Percentiles rank a stretch among this genome's conserved stretches.
Conservation (phyloP, 2,797 vertebrate genomes). For the Ctenopoma kingsleyae region DNA sequence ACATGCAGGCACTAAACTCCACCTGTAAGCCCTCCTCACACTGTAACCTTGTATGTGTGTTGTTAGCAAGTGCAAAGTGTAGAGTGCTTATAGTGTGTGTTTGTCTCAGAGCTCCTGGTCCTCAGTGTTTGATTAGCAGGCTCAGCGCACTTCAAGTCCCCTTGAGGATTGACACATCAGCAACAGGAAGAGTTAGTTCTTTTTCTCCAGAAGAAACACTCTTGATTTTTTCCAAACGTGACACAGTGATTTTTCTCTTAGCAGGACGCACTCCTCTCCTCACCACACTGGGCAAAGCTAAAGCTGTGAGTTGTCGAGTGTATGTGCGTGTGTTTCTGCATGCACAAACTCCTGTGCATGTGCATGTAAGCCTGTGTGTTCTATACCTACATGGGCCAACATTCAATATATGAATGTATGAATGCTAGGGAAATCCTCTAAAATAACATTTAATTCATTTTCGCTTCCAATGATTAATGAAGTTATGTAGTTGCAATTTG, state of each 20-base stretch:
- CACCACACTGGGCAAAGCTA: constrained; percentile 40
- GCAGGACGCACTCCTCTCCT: constrained; percentile 46
- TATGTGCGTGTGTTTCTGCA: constrained; percentile 22
- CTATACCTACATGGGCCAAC: constrained; percentile 61
- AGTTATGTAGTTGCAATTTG: no score
- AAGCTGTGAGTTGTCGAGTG: constrained; percentile 38
- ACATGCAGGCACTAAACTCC: constrained; percentile 72
- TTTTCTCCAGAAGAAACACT: constrained; percentile 57
- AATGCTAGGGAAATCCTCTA: background rate
- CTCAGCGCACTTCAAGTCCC: constrained; percentile 65
- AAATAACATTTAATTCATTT: background rate
- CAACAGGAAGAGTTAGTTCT: constrained; percentile 53
- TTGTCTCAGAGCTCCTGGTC: constrained; percentile 48
- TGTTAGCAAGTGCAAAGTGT: constrained; percentile 59
- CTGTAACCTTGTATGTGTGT: constrained; percentile 63
- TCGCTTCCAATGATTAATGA: background rate
- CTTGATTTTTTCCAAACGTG: constrained; percentile 50
- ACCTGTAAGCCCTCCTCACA: constrained; percentile 73
- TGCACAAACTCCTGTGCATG: background rate
- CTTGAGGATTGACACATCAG: constrained; percentile 50
- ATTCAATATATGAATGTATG: background rate
- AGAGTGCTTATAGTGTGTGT: constrained; percentile 60
- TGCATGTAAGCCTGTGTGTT: background rate
- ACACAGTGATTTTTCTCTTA: constrained; percentile 70
- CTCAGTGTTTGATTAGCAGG: constrained; percentile 66